These are phyloP conservation scores for Pogona vitticeps DNA, from an alignment of 2,113 vertebrate genomes.

Conservation along the genomic window DNA sequence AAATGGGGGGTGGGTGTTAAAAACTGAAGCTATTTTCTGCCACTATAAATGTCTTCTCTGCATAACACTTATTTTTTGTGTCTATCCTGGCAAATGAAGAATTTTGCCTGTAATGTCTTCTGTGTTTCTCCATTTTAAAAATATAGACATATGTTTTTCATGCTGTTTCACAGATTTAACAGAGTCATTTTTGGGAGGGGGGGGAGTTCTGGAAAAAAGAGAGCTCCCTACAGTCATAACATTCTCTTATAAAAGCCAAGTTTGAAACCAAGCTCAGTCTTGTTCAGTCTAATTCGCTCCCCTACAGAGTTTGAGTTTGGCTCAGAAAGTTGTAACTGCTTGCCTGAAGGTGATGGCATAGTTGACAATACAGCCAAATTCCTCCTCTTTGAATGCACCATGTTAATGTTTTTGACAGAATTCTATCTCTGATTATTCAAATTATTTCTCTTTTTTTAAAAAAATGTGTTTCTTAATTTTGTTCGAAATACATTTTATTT, in stretches of 20 bases:
- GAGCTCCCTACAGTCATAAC: not conserved
- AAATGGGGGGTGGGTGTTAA: not conserved
- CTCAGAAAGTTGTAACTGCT: not conserved
- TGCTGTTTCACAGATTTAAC: slow-evolving; percentile 13
- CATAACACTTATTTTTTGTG: not conserved
- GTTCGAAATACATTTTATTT: not conserved
- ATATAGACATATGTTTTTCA: not conserved
- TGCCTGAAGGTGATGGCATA: not conserved
- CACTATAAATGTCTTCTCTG: not conserved
- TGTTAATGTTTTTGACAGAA: not conserved
- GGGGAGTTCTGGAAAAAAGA: too few relatives aligned
- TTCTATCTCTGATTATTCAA: too few relatives aligned
- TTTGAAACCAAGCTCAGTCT: not conserved
- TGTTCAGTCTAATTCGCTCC: not conserved
- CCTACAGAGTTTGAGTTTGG: not conserved
- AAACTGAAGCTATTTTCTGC: not conserved
- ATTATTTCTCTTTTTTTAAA: not conserved
- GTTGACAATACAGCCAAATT: not conserved
- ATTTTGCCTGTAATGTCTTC: not conserved
- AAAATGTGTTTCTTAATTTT: not conserved
- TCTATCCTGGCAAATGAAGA: not conserved
- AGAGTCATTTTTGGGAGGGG: not conserved
- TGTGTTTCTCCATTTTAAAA: not conserved
- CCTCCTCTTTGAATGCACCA: not conserved
- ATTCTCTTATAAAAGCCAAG: not conserved